Evolutionary conservation across 2,797 vertebrate species (phyloP), one percentile per base, ranked within the genome.

Genomic region (Ceryle rudis): DNA sequence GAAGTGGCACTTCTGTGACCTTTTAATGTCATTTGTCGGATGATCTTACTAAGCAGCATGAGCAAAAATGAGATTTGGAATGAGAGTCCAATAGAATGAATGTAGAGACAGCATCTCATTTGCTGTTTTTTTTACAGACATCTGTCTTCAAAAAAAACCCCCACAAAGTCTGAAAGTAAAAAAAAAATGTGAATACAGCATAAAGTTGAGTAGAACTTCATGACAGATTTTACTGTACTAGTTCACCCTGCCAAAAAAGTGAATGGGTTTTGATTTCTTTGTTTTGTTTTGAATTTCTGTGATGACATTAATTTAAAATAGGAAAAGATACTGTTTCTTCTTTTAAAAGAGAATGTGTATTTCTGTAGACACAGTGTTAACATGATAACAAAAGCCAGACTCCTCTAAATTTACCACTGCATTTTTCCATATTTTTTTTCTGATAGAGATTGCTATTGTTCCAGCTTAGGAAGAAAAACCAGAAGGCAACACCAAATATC

Each of bases 21-120:
- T 97, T 97, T 97, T 77, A 37, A 14, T 96, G 86, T 95, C 94
- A 90, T 97, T 97, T 97, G 82, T 94, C 65, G 55, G 90, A 80
- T 26, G 70, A 93, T 94, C 82, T 85, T 90, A 83, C 58, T 79
- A 91, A 90, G 44, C 41, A 96, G 89, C 81, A 78, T 89, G 87
- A 95, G 88, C 19, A 42, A 96, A 97, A 96, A 84, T 93, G 93
- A 96, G 93, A 95, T 84, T 92, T 94, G 71, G 86, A 89, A 95
- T 15, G 9, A 90, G 81, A 92, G 77, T 44, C 58, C 60, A 85
- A 28, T 39, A 28, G 6, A 23, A 54, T 52, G 86, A 90, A 84
- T 58, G 62, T 62, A 66, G 73, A 9, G 14, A 89, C 37, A 57
- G 55, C 66, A 94, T 86, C 41, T 66, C 96, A 79, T 70, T 94